Percentiles rank a stretch among this genome's conserved stretches.
These are phyloP conservation scores for Drosophila limbata DNA, from an alignment of 2,888 invertebrate species.

Conservation along the genomic window DNA sequence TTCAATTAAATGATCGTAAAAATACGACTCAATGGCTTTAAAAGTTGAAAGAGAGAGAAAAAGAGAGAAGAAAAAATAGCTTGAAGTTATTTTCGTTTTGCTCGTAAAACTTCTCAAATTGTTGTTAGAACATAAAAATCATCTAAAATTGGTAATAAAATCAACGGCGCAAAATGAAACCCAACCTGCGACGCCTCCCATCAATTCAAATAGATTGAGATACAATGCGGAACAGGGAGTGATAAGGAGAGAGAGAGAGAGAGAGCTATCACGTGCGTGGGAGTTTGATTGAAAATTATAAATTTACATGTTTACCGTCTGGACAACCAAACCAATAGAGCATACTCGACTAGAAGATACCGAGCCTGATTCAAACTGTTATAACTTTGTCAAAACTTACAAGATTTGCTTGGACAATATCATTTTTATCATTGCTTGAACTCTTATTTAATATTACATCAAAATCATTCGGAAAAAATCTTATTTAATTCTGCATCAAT, in stretches of 20 bases:
- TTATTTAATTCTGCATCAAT: too few relatives aligned
- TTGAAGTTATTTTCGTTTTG: constrained; percentile 36
- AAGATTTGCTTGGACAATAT: too few relatives aligned
- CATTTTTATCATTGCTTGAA: too few relatives aligned
- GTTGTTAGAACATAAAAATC: constrained; percentile 80
- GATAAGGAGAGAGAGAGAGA: background rate
- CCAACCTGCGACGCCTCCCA: constrained; percentile 28
- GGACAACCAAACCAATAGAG: background rate
- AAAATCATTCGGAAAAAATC: too few relatives aligned
- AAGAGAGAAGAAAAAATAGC: constrained; percentile 5
- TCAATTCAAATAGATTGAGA: constrained; percentile 22
- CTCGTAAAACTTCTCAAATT: constrained; percentile 72
- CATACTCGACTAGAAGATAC: background rate
- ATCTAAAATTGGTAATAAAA: constrained; percentile 75
- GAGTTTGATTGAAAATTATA: constrained; percentile 35
- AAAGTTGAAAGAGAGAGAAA: constrained; percentile 17
- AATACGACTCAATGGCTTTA: constrained; percentile 46
- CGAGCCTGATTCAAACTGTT: too few relatives aligned
- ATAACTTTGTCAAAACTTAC: too few relatives aligned
- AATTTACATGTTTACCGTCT: constrained; percentile 13
- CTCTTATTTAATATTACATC: too few relatives aligned
- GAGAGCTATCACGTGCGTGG: constrained; percentile 47
- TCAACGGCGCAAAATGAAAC: constrained; percentile 59
- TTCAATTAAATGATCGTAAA: constrained; percentile 78
- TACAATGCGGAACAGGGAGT: constrained; percentile 10